phyloP scores from a whole-genome alignment of 2,113 vertebrate species.

The Orthonyx spaldingii region DNA sequence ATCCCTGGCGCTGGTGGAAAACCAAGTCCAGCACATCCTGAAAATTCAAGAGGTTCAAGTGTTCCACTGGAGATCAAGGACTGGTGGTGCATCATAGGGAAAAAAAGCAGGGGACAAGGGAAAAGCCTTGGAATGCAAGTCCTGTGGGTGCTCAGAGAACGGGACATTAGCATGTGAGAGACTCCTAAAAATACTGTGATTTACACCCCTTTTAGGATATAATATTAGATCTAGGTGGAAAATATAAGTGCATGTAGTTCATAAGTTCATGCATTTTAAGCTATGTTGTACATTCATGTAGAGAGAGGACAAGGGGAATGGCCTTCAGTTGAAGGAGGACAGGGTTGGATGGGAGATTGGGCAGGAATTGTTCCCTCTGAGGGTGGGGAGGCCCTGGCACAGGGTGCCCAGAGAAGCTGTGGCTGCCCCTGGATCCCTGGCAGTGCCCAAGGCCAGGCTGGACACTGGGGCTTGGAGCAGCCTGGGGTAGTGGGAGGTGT shows the following conservation, averaged over 20 bases:
- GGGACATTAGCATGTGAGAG: fast-evolving
- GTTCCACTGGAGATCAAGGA: fast-evolving
- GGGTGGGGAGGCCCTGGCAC: too few species aligned
- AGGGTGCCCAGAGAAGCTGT: too few species aligned
- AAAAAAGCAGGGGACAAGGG: neutral
- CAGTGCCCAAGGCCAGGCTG: too few species aligned
- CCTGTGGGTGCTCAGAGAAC: neutral
- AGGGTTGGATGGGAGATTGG: neutral
- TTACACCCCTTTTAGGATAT: neutral
- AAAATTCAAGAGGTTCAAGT: neutral
- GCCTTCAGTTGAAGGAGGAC: neutral
- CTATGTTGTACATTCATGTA: neutral
- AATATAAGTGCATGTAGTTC: too few species aligned
- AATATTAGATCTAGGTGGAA: neutral
- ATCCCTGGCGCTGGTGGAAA: neutral
- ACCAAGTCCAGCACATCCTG: neutral
- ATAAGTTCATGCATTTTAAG: neutral
- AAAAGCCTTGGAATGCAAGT: neutral
- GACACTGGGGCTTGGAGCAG: too few species aligned
- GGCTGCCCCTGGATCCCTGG: too few species aligned
- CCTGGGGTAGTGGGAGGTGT: neutral
- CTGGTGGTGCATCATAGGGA: fast-evolving
- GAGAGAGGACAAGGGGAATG: neutral
- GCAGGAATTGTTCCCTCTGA: neutral
- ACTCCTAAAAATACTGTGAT: neutral